phyloP scores from a whole-genome alignment of 1,140 invertebrate species.

The Lithobius niger region DNA sequence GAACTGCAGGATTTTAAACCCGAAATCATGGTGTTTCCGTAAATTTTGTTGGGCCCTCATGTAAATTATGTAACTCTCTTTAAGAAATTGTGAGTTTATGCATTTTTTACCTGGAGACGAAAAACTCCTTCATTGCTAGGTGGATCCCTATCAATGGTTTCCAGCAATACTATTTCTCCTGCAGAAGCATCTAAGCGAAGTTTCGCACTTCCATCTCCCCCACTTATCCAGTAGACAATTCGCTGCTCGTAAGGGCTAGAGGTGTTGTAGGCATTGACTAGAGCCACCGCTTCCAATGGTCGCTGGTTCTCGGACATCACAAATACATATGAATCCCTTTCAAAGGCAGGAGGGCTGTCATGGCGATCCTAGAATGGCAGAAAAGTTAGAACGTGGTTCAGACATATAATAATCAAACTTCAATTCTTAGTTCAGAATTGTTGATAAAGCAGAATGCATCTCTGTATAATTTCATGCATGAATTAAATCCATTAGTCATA shows the following conservation, averaged over 20 bases:
- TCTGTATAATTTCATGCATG: no score
- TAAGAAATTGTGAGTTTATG: no score
- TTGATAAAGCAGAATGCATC: no score
- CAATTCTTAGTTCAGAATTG: no score
- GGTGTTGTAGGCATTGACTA: slow-evolving; percentile 21
- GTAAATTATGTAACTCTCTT: no score
- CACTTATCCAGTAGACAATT: slow-evolving; percentile 23
- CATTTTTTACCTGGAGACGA: slow-evolving; percentile 19
- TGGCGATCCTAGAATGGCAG: slow-evolving; percentile 74
- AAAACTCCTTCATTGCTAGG: slow-evolving; percentile 22
- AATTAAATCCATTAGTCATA: no score
- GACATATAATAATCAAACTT: no score
- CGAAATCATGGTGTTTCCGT: no score
- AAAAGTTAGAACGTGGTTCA: background rate
- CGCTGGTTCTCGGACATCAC: slow-evolving; percentile 83
- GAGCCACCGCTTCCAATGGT: slow-evolving; percentile 14
- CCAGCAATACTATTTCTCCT: slow-evolving; percentile 63
- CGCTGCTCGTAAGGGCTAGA: slow-evolving; percentile 19
- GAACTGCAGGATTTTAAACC: no score
- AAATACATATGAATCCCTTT: slow-evolving; percentile 68
- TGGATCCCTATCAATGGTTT: slow-evolving; percentile 34
- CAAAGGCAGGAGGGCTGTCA: slow-evolving; percentile 83
- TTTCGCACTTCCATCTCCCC: slow-evolving; percentile 7
- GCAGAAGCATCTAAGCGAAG: slow-evolving; percentile 26
- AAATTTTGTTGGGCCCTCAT: no score